Evolutionary conservation across 2,888 invertebrate species (phyloP).

Genomic region (Epinotia bilunana): DNA sequence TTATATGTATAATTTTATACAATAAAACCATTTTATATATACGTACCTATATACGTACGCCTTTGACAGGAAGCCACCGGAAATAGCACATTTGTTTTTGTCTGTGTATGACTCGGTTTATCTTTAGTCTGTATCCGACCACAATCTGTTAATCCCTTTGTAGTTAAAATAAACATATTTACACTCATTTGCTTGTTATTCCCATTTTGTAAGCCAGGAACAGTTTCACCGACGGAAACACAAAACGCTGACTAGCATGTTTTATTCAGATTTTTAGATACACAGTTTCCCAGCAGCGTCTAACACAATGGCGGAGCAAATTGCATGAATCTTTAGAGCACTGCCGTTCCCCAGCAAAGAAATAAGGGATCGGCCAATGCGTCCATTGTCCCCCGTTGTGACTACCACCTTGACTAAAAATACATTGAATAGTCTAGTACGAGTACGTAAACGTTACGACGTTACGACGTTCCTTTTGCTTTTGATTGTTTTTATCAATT

Average conservation of each 20-base stretch:
- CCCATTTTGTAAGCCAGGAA: background rate
- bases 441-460: background rate
- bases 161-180: background rate
- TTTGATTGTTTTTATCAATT: background rate
- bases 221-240: background rate
- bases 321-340: slow-evolving; percentile 35
- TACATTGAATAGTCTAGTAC: slow-evolving; percentile 12
- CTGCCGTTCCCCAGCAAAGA: slow-evolving; percentile 19
- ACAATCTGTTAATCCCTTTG: background rate
- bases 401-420: slow-evolving; percentile 17
- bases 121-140: too few species aligned
- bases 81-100: too few species aligned
- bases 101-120: too few species aligned
- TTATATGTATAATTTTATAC: too few species aligned
- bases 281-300: slow-evolving; percentile 16
- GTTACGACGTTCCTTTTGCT: background rate
- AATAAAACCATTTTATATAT: too few species aligned
- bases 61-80: too few species aligned
- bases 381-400: slow-evolving; percentile 20
- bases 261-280: slow-evolving; percentile 39
- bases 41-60: too few species aligned
- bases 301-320: slow-evolving; percentile 34
- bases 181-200: background rate
- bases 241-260: slow-evolving; percentile 16
- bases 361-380: slow-evolving; percentile 30